A percentile compares a stretch with the other conserved stretches of the same genome.
phyloP scores from a whole-genome alignment of 1,140 invertebrate species.

The Nomia melanderi region DNA sequence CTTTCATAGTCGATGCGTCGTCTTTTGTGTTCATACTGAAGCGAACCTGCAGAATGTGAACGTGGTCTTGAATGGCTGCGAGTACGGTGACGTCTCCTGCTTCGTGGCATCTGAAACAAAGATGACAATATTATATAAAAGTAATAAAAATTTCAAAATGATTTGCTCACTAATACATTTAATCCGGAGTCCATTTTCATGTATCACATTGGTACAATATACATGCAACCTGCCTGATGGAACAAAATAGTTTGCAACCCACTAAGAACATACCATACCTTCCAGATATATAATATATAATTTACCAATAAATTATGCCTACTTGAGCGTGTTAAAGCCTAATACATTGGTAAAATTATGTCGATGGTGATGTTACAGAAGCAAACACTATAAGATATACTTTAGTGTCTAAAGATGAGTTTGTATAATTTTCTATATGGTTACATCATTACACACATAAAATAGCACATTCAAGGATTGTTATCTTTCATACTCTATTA shows the following conservation, averaged over 20 bases:
- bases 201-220: too few relatives aligned
- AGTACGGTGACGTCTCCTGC: conserved; percentile 88
- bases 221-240: too few relatives aligned
- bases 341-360: background rate
- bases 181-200: background rate
- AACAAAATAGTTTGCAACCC: too few relatives aligned
- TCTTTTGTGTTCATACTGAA: conserved; percentile 82
- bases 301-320: background rate
- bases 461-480: background rate
- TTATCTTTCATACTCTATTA: background rate
- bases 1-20: conserved; percentile 82
- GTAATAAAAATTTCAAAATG: background rate
- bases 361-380: too few relatives aligned
- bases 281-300: background rate
- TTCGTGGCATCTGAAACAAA: conserved; percentile 88
- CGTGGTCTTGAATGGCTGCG: conserved; percentile 84
- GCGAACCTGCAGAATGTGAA: conserved; percentile 79
- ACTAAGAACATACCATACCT: too few relatives aligned
- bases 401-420: background rate
- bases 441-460: background rate
- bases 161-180: too few relatives aligned
- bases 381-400: background rate
- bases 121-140: background rate
- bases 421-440: background rate
- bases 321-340: background rate